These are phyloP conservation scores for Maniola jurtina DNA, from an alignment of 1,140 invertebrate genomes.

Conservation along the genomic window DNA sequence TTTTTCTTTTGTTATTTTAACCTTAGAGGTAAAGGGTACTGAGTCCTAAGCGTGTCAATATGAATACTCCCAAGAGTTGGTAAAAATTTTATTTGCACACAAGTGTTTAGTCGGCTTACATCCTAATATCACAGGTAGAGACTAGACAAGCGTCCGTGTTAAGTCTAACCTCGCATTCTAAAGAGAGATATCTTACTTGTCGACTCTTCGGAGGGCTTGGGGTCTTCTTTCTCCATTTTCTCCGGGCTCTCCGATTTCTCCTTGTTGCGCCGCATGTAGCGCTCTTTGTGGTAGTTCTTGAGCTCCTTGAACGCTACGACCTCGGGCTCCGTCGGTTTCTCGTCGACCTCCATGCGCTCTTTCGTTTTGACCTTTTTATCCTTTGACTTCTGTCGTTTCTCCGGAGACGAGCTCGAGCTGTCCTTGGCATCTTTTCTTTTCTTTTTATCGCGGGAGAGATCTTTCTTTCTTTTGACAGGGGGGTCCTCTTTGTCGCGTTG, in stretches of 20 bases:
- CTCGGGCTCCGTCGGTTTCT: slow-evolving; percentile 38
- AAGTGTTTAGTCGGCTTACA: slow-evolving; percentile 49
- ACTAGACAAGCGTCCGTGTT: slow-evolving; percentile 11
- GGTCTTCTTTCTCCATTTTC: slow-evolving; percentile 28
- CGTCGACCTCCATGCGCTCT: slow-evolving; percentile 35
- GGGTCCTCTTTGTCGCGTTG: slow-evolving; percentile 42
- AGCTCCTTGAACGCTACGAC: slow-evolving; percentile 81
- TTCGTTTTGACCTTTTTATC: slow-evolving; percentile 35
- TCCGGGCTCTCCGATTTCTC: slow-evolving; percentile 79
- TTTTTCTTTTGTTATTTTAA: neutral
- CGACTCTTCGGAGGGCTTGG: slow-evolving; percentile 35
- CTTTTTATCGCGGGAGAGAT: slow-evolving; percentile 38
- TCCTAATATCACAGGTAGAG: slow-evolving; percentile 59
- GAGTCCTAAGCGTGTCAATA: slow-evolving; percentile 53
- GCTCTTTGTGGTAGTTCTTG: slow-evolving; percentile 80
- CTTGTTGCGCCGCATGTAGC: slow-evolving; percentile 83
- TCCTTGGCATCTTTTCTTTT: slow-evolving; percentile 36
- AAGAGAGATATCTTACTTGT: slow-evolving; percentile 71
- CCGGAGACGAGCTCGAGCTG: slow-evolving; percentile 41
- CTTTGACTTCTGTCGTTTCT: slow-evolving; percentile 39
- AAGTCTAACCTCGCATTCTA: slow-evolving; percentile 47
- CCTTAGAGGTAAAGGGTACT: slow-evolving; percentile 54
- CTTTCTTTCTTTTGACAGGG: slow-evolving; percentile 55
- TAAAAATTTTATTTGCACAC: slow-evolving; percentile 71
- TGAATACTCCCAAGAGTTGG: slow-evolving; percentile 67